phyloP scores from a whole-genome alignment of 2,888 invertebrate genomes.

The Machimus rusticus region DNA sequence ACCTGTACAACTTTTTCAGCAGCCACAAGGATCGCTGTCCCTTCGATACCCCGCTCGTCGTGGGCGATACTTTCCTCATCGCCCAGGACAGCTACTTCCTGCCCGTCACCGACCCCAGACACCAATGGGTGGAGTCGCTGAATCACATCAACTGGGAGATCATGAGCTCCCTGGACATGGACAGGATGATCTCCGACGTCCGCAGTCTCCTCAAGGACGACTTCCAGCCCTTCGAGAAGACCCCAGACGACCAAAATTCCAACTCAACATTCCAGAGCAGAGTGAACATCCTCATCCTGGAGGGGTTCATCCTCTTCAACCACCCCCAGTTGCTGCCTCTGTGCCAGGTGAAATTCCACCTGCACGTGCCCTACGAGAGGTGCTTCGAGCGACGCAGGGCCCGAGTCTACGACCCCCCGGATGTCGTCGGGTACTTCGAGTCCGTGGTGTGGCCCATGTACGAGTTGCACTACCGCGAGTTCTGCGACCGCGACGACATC shows the following conservation, averaged over 20 bases:
- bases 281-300: conserved; percentile 71
- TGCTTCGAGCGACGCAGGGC: conserved; percentile 70
- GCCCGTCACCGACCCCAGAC: conserved; percentile 71
- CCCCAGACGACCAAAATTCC: not conserved
- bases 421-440: conserved; percentile 88
- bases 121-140: conserved; percentile 70
- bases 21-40: conserved; percentile 54
- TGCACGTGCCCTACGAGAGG: conserved; percentile 73
- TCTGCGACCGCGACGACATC: conserved; percentile 59
- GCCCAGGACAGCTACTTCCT: conserved; percentile 82
- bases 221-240: conserved; percentile 41
- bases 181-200: conserved; percentile 72
- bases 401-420: conserved; percentile 84
- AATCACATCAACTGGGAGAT: conserved; percentile 81
- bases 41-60: conserved; percentile 57
- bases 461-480: conserved; percentile 66
- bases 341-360: conserved; percentile 77
- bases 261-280: conserved; percentile 50
- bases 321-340: conserved; percentile 72
- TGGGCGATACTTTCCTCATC: conserved; percentile 66
- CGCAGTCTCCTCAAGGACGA: conserved; percentile 57
- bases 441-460: conserved; percentile 92
- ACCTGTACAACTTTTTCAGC: conserved; percentile 63
- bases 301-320: conserved; percentile 80
- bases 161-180: conserved; percentile 76